Percentiles rank a stretch among this genome's conserved stretches.
These are phyloP conservation scores for Corythucha ciliata DNA, from an alignment of 2,888 invertebrate genomes.

Conservation along the genomic window DNA sequence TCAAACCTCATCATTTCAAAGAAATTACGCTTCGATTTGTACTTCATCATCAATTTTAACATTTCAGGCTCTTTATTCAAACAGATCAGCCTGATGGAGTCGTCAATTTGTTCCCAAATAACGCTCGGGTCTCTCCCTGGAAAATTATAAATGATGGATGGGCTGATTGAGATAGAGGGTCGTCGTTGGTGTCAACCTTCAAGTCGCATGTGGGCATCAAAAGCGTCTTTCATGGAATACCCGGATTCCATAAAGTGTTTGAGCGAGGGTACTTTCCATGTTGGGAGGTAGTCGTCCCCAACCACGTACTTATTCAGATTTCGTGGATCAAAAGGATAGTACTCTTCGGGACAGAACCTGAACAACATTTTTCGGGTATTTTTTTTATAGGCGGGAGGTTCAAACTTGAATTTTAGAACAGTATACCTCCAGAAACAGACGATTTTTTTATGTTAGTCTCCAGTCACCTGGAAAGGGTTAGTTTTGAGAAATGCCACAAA, in stretches of 20 bases:
- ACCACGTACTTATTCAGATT: slow-evolving; percentile 84
- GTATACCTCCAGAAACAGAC: no score
- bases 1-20: slow-evolving; percentile 95
- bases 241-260: slow-evolving; percentile 61
- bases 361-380: no score
- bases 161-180: neutral
- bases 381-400: no score
- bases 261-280: slow-evolving; percentile 81
- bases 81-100: slow-evolving; percentile 61
- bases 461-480: no score
- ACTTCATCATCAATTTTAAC: slow-evolving; percentile 48
- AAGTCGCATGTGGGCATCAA: slow-evolving; percentile 63
- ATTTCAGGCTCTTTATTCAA: slow-evolving; percentile 64
- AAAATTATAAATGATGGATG: slow-evolving; percentile 25
- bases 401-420: no score
- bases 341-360: slow-evolving; percentile 80
- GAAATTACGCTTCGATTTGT: slow-evolving; percentile 57
- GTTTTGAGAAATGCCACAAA: no score
- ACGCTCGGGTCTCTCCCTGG: slow-evolving; percentile 56
- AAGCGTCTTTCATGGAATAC: slow-evolving; percentile 75
- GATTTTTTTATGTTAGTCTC: no score
- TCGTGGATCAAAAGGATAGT: slow-evolving; percentile 77
- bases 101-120: slow-evolving; percentile 73
- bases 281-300: slow-evolving; percentile 86
- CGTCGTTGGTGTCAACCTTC: slow-evolving; percentile 35